Conservation (phyloP, 2,113 vertebrate species). For the Halcyon malimbica region DNA sequence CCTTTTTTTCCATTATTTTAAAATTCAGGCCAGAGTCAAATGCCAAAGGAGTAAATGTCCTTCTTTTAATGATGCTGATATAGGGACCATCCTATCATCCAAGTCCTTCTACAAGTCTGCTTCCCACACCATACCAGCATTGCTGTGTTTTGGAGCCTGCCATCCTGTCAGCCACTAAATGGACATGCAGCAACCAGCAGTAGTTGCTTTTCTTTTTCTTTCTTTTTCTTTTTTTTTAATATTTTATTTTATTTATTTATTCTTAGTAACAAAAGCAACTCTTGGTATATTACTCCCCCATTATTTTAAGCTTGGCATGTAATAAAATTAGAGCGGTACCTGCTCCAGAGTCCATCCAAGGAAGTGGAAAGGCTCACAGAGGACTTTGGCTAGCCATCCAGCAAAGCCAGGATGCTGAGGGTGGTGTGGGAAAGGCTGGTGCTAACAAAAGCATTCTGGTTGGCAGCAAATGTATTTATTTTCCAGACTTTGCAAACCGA, state of each 20-base stretch:
- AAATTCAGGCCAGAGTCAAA: background rate
- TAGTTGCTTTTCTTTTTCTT: background rate
- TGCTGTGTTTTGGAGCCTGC: background rate
- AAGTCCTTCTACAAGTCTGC: background rate
- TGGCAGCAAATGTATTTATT: constrained; percentile 62
- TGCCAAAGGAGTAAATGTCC: background rate
- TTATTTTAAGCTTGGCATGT: background rate
- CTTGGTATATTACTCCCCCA: background rate
- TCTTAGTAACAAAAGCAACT: background rate
- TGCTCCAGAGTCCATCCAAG: background rate
- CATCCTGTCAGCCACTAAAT: background rate
- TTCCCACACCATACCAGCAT: constrained; percentile 39
- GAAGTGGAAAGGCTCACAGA: background rate
- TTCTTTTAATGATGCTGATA: background rate
- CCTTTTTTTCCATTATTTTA: no score
- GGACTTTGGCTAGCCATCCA: background rate
- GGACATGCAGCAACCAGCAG: background rate
- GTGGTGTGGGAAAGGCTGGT: background rate
- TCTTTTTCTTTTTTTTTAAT: background rate
- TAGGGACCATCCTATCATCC: background rate
- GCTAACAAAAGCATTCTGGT: constrained; percentile 16
- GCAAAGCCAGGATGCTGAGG: background rate
- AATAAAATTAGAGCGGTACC: background rate
- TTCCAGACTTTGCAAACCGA: constrained; percentile 63
- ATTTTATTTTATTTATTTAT: background rate